phyloP scores from a whole-genome alignment of 2,888 invertebrate species.

The Heteromurus nitidus region DNA sequence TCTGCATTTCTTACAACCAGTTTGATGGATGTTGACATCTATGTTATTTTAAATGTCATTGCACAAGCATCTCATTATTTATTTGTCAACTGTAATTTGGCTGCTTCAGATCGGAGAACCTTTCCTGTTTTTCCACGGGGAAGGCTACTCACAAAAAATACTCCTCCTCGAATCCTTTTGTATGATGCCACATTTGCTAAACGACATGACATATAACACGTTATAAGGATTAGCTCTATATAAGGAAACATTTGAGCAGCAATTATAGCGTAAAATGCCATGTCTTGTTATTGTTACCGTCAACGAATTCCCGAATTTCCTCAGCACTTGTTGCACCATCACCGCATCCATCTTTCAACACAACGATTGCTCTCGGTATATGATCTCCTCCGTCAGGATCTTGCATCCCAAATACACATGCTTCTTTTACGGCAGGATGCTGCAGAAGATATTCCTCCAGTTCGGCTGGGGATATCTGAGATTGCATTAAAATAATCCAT shows the following conservation, averaged over 20 bases:
- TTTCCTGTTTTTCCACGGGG: conserved; percentile 73
- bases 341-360: conserved; percentile 55
- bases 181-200: conserved; percentile 69
- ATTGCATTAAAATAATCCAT: neutral
- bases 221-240: no score
- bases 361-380: conserved; percentile 71
- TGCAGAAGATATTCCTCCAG: conserved; percentile 69
- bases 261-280: neutral
- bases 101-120: conserved; percentile 68
- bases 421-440: conserved; percentile 70
- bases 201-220: no score
- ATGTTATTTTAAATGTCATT: no score
- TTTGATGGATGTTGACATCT: no score
- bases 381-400: conserved; percentile 73
- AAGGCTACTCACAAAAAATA: conserved; percentile 65
- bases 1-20: no score
- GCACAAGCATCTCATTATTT: no score
- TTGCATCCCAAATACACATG: conserved; percentile 69
- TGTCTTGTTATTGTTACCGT: conserved; percentile 54
- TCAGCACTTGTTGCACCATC: conserved; percentile 20
- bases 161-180: conserved; percentile 71
- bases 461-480: conserved; percentile 72
- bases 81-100: conserved; percentile 50
- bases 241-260: no score
- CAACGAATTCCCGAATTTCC: conserved; percentile 69